Percentiles rank a stretch among this genome's conserved stretches.
These are phyloP conservation scores for Chymomyza costata DNA, from an alignment of 1,140 invertebrate species.

Conservation along the genomic window DNA sequence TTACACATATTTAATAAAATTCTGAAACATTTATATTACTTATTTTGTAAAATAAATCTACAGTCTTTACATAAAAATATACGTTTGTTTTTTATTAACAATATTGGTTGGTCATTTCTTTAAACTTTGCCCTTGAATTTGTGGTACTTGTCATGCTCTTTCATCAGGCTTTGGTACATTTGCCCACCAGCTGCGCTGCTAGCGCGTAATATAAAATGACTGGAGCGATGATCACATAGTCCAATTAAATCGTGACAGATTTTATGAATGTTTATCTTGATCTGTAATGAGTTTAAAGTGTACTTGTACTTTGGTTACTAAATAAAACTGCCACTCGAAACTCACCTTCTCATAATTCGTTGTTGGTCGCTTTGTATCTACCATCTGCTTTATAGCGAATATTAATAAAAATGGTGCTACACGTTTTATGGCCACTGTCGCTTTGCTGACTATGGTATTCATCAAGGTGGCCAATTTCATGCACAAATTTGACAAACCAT, in stretches of 20 bases:
- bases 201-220: conserved; percentile 64
- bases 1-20: too few species aligned
- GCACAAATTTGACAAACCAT: conserved; percentile 55
- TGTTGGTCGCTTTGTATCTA: conserved; percentile 55
- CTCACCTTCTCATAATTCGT: conserved; percentile 65
- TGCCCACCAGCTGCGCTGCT: conserved; percentile 65
- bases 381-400: conserved; percentile 67
- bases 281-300: conserved; percentile 33
- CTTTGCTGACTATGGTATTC: conserved; percentile 37
- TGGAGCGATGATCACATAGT: conserved; percentile 69
- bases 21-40: too few species aligned
- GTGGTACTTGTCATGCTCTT: conserved; percentile 71
- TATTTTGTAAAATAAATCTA: too few species aligned
- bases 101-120: too few species aligned
- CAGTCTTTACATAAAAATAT: too few species aligned
- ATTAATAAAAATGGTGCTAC: conserved; percentile 68
- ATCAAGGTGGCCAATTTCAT: conserved; percentile 61
- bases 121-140: conserved; percentile 73
- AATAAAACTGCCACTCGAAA: conserved; percentile 8
- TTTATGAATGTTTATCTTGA: conserved; percentile 64
- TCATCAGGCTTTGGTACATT: conserved; percentile 57
- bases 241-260: conserved; percentile 66
- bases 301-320: too few species aligned
- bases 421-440: conserved; percentile 60
- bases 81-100: too few species aligned